Base-by-base conservation (phyloP, 2,113 vertebrate species). In the Microtus pennsylvanicus region DNA sequence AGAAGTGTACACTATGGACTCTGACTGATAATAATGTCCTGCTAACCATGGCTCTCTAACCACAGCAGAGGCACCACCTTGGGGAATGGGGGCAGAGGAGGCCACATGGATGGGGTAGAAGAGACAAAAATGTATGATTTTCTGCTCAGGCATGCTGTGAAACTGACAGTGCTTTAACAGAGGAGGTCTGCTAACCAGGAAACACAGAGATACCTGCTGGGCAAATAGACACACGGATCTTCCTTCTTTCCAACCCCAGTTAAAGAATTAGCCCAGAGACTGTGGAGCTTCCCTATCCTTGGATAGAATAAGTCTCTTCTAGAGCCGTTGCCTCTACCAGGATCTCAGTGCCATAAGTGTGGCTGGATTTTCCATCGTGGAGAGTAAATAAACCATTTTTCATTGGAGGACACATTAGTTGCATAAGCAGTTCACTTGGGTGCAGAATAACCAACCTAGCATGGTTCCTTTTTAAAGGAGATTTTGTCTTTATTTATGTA, bases 311-410 rank as follows among this genome's bases (percentile, higher is more conserved):
- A 80, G 74, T 22, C 70, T 78, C 30, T 52, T 88, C 74, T 75
- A 30, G 26, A 70, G 35, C 9, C 1, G 67, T 55, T 94, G 21
- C 1, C 45, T 69, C 47, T 7, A 45, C 22, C 17, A 94, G 61
- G 7, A 28, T 87, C 89, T 87, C 24, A 58, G 38, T 55, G 1
- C 16, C 33, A 55, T 47, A 19, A 7, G 35, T 8, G 82, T 76
- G 81, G 47, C 65, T 91, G 11, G 26, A 67, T 94, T 96, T 97
- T 67, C 14, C n/a, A 69, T 33, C 75, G 8, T 87, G 47, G 55
- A 87, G 83, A 94, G 65, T 24, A 74, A 85, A 74, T n/a, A 78
- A 85, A 50, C 1, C 28, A 55, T 38, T 90, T 83, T 80, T 28
- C 65, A 47, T 22, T 76, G 38, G 21, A 88, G 86, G 89, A n/a